Evolutionary conservation across 2,113 vertebrate species (phyloP).

Genomic region (Bungarus multicinctus): DNA sequence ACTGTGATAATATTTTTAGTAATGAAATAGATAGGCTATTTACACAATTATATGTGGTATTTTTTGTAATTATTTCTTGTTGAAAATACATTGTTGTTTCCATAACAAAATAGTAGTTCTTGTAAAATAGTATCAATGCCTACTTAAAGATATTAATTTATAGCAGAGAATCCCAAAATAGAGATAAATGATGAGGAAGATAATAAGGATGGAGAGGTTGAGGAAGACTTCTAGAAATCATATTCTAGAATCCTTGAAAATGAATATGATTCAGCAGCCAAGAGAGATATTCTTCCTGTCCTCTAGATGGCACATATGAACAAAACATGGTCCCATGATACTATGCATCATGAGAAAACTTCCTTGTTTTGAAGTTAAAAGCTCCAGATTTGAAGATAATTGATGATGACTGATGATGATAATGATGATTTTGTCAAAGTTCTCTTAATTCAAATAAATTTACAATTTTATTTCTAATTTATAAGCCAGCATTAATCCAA

Average conservation of each 20-base stretch:
- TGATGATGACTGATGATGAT: background rate
- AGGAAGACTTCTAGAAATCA: background rate
- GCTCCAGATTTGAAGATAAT: background rate
- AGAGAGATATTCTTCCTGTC: slow-evolving; percentile 12
- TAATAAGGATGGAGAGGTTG: background rate
- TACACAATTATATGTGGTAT: background rate
- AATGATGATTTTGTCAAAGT: background rate
- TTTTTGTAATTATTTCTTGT: background rate
- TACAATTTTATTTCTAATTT: background rate
- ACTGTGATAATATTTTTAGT: background rate
- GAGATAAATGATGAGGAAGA: background rate
- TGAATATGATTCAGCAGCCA: rapidly evolving
- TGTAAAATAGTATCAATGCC: background rate
- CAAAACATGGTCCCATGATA: slow-evolving; percentile 32
- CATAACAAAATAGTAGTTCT: background rate
- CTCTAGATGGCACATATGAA: slow-evolving; percentile 69
- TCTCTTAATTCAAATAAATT: background rate
- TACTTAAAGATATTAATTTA: background rate
- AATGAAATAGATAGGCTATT: background rate
- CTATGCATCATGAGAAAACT: background rate
- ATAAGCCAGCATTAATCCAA: background rate
- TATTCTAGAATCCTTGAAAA: rapidly evolving
- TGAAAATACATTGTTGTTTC: background rate
- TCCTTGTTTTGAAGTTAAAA: rapidly evolving
- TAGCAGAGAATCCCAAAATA: background rate